These are phyloP conservation scores for Sternarchorhynchus goeldii DNA, from an alignment of 2,797 vertebrate species.

Conservation along the genomic window DNA sequence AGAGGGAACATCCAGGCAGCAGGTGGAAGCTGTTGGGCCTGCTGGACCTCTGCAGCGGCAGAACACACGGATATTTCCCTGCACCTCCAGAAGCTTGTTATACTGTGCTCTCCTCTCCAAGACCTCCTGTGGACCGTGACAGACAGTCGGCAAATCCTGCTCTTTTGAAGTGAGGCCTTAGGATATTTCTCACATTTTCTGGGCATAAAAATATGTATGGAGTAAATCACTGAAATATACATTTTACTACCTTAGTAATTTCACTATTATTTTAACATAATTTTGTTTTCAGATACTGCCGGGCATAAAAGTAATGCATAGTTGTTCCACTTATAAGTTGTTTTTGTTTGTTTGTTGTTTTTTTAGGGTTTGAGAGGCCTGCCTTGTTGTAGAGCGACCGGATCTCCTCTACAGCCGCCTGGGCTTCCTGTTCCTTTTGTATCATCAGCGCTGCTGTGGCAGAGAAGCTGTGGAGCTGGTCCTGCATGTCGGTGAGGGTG, in stretches of 20 bases:
- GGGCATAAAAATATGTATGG: neutral
- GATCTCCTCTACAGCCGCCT: constrained; percentile 60
- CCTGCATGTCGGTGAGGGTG: constrained; percentile 59
- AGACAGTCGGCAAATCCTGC: neutral
- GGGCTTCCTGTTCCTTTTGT: constrained; percentile 49
- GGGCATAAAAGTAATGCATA: neutral
- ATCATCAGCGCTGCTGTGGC: constrained; percentile 36
- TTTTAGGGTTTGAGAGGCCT: neutral
- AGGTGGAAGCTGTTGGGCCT: neutral
- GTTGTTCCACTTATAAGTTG: neutral
- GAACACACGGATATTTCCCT: constrained; percentile 72
- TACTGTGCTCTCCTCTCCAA: constrained; percentile 67
- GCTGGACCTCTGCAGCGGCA: constrained; percentile 66
- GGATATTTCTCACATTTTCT: neutral
- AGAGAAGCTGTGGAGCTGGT: constrained; percentile 57
- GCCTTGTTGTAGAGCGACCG: constrained; percentile 58
- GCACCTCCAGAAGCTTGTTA: constrained; percentile 70
- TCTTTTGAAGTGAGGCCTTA: neutral
- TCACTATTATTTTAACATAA: too few species aligned
- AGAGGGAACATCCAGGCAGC: constrained; percentile 60
- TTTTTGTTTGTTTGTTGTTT: neutral
- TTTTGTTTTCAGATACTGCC: neutral
- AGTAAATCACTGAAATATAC: neutral
- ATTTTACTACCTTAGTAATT: too few species aligned
- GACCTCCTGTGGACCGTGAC: constrained; percentile 54